Conservation (phyloP, 1,140 invertebrate genomes). For the Sipha flava region DNA sequence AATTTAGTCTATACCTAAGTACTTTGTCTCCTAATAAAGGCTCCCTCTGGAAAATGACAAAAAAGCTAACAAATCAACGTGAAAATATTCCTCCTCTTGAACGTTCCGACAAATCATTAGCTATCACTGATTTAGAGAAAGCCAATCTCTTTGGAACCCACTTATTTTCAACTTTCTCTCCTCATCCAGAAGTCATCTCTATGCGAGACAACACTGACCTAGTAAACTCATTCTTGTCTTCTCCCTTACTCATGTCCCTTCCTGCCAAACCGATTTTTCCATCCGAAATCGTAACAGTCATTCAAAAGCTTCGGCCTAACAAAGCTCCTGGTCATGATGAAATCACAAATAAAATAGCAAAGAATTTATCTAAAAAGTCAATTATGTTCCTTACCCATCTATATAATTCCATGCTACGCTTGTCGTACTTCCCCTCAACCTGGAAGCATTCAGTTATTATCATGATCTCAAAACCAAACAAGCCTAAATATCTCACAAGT, state of each 20-base stretch:
- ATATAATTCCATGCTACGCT: conserved; percentile 32
- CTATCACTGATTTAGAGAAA: too few relatives aligned
- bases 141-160: too few relatives aligned
- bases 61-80: too few relatives aligned
- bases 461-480: conserved; percentile 39
- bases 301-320: neutral
- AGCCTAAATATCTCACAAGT: conserved; percentile 37
- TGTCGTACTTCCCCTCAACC: too few relatives aligned
- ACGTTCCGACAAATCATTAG: neutral
- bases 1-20: neutral
- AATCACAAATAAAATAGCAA: neutral
- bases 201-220: neutral
- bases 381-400: neutral
- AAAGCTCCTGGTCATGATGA: neutral
- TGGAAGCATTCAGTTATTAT: too few relatives aligned
- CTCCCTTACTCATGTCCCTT: neutral
- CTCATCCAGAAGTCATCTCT: neutral
- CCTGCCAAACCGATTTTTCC: too few relatives aligned
- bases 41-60: too few relatives aligned
- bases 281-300: neutral
- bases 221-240: neutral
- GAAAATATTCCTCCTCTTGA: too few relatives aligned
- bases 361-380: neutral
- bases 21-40: too few relatives aligned
- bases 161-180: too few relatives aligned